phyloP scores from a whole-genome alignment of 2,113 vertebrate species.

The Psephotus haematonotus region DNA sequence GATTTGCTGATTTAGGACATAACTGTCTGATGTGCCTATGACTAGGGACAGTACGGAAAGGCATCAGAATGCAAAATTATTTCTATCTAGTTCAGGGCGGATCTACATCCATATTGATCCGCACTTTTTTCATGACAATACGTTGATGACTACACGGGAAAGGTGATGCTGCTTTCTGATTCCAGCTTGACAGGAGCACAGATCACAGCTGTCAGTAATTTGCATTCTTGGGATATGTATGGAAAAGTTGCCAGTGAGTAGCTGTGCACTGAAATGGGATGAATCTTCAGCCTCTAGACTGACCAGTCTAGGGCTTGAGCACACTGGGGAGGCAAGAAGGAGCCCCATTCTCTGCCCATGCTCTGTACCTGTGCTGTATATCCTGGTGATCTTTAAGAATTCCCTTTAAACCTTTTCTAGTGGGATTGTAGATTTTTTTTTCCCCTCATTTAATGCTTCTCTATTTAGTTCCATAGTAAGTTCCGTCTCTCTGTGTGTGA shows the following conservation, averaged over 20 bases:
- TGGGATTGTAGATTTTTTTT: background rate
- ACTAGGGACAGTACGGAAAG: background rate
- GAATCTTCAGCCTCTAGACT: background rate
- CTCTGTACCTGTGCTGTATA: background rate
- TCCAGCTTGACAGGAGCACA: background rate
- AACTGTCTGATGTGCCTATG: background rate
- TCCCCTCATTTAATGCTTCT: background rate
- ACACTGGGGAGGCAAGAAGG: background rate
- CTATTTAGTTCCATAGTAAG: background rate
- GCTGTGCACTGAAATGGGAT: background rate
- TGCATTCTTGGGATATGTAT: background rate
- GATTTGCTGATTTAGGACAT: constrained; percentile 46
- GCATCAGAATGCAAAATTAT: constrained; percentile 7
- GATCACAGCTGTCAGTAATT: background rate
- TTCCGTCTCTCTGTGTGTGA: background rate
- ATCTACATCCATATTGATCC: background rate
- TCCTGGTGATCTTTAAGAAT: background rate
- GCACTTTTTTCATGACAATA: background rate
- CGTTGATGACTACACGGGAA: background rate
- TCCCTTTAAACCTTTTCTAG: background rate
- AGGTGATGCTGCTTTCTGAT: background rate
- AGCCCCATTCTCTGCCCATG: background rate
- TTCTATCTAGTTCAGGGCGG: background rate
- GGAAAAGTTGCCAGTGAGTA: background rate
- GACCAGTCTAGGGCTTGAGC: background rate